Base-by-base conservation (phyloP, 2,888 invertebrate species). In the Ecdyonurus torrentis region DNA sequence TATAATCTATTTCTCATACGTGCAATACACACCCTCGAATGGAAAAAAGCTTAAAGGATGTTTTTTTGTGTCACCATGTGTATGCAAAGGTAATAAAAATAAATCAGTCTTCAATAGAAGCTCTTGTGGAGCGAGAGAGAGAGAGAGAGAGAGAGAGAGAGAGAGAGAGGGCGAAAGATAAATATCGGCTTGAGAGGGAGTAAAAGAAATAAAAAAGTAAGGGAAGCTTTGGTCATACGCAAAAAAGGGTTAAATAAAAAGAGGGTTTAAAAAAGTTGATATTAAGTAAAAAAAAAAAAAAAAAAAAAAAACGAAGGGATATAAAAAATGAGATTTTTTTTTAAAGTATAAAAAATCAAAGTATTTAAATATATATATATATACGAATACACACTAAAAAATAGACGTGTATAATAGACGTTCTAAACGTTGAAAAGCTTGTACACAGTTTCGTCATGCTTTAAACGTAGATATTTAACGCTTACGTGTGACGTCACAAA, bases 31-130 rank as follows among this genome's bases (percentile, higher is more conserved):
- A 37, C 37, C 37, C 37, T 37, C 37, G 5, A 37, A 37, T 37
- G 37, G 37, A 37, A 10, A 37, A n/a, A n/a, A n/a, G n/a, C 37
- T 37, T 37, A 10, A n/a, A 37, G 37, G 37, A 37, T n/a, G 7
- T 7, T n/a, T 22, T 55, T 55, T 55, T 55, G 55, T 55, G 55
- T 55, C 55, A 55, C 55, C 55, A 55, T 55, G 55, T 55, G 55
- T 55, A 55, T n/a, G 5, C 5, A 20, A 55, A 55, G 55, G 55
- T 55, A 55, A 55, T 55, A 55, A 55, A 55, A 55, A 55, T 55
- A 55, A 55, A 55, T 55, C 55, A 55, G 55, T 22, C 55, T 20
- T n/a, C 55, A 55, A 55, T 55, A 55, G 22, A 10, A 37, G 37
- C 37, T 10, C 7, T 37, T 5, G 37, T 22, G 55, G 55, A 5